Evolutionary conservation across 2,113 vertebrate genomes (phyloP), one percentile per base, ranked within the genome.

Genomic region (Aptenodytes patagonicus): DNA sequence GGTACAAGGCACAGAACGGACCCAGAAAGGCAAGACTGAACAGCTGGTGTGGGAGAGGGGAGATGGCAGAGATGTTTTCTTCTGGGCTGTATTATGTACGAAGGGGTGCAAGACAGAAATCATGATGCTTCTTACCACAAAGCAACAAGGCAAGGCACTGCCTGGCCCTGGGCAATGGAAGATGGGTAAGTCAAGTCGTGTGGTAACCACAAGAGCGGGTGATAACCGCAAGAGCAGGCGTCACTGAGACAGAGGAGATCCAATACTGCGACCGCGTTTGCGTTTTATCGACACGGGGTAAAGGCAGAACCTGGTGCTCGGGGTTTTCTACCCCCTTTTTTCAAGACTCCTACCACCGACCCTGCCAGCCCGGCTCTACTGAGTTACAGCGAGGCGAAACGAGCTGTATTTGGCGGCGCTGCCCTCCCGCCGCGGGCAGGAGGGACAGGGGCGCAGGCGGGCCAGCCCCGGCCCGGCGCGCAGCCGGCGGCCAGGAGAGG

Each of bases 381-480:
- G 34, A 28, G 54, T 2, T 7, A 14, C 26, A 18, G 10, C 1
- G 4, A n/a, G n/a, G 6, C 10, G 57, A 16, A 8, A 7, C 1
- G 15, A 8, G 42, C 6, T 4, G 31, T 1, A 0, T 2, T 4
- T 7, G 1, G 1, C 2, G 10, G 31, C 8, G 6, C 13, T 9
- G 64, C 18, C 25, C 36, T 7, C 19, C 4, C 42, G 1, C 1
- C 8, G 4, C 76, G 15, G 29, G 17, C 46, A 4, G 24, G 36
- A 18, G 4, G 4, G 20, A 10, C 46, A 3, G 10, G 3, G 6
- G 31, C 3, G 0, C 32, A 4, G 18, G 24, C 28, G 5, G 31
- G 31, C 15, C 5, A 47, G 29, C 44, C 40, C 34, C 19, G 6
- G 47, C 36, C 38, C 49, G 2, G 1, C 24, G 24, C 76, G 4